These are phyloP conservation scores for Miniopterus natalensis DNA, from an alignment of 2,113 vertebrate species.

Conservation along the genomic window DNA sequence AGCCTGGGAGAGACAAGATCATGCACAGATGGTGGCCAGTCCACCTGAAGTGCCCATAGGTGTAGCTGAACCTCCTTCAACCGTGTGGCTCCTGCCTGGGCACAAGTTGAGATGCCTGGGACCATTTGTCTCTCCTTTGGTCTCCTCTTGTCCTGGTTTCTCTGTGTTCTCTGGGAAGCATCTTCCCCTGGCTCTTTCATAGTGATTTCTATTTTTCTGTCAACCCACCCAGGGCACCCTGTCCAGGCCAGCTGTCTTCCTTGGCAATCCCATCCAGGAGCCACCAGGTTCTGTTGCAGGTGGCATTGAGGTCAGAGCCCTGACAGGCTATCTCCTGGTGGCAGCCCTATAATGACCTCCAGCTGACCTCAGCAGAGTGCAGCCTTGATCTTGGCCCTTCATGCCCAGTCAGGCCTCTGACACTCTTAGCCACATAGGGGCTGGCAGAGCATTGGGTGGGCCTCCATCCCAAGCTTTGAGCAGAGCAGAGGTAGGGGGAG, in stretches of 20 bases:
- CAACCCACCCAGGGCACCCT: not conserved
- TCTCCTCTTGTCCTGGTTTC: not conserved
- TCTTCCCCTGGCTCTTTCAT: not conserved
- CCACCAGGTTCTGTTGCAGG: not conserved
- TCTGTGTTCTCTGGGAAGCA: not conserved
- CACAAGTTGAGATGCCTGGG: not conserved
- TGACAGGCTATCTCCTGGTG: not conserved
- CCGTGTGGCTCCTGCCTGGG: not conserved
- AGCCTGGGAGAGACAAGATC: not conserved
- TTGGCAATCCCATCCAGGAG: not conserved
- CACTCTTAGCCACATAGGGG: not conserved
- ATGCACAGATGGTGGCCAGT: not conserved
- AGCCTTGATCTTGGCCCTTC: not conserved
- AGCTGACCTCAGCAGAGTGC: not conserved
- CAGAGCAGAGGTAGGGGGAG: slow-evolving; percentile 50
- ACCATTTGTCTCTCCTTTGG: not conserved
- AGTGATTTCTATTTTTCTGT: not conserved
- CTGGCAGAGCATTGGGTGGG: not conserved
- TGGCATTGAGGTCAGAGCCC: not conserved
- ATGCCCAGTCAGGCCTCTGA: not conserved
- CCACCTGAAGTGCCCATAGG: not conserved
- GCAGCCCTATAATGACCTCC: not conserved
- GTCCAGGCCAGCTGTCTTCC: not conserved
- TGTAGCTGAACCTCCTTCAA: not conserved
- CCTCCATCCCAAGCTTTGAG: not conserved